These are phyloP conservation scores for Daphoenositta chrysoptera DNA, from an alignment of 2,113 vertebrate genomes.

Conservation along the genomic window DNA sequence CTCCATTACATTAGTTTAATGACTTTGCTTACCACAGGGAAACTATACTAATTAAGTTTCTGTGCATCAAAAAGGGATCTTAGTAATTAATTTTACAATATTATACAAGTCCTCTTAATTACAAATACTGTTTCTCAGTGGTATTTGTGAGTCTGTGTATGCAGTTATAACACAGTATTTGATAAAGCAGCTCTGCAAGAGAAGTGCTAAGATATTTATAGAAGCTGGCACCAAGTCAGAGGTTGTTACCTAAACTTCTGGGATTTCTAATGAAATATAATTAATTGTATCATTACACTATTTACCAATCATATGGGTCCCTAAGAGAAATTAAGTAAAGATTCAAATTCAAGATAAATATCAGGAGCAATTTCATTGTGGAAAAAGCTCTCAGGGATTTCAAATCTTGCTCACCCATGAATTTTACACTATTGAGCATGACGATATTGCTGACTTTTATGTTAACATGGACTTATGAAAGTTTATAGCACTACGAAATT, in stretches of 20 bases:
- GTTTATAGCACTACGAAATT: neutral
- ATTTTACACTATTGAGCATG: neutral
- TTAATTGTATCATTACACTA: neutral
- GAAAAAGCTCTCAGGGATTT: neutral
- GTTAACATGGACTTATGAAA: neutral
- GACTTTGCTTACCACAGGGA: neutral
- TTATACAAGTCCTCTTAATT: neutral
- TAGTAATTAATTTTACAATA: neutral
- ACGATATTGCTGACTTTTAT: neutral
- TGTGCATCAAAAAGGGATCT: neutral
- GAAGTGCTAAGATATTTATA: neutral
- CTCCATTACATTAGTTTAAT: neutral
- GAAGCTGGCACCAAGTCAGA: neutral
- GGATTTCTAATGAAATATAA: neutral
- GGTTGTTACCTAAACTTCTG: neutral
- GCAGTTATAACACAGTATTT: neutral
- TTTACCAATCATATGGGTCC: neutral
- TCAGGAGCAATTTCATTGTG: neutral
- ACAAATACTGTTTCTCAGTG: neutral
- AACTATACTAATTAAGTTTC: neutral
- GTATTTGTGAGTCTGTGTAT: neutral
- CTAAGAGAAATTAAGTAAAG: neutral
- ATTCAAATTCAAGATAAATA: neutral
- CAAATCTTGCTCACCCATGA: neutral
- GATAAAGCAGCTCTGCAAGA: neutral